A percentile compares a stretch with the other conserved stretches of the same genome.
Evolutionary conservation across 2,888 invertebrate species (phyloP).

Genomic region (Cetonia aurata): DNA sequence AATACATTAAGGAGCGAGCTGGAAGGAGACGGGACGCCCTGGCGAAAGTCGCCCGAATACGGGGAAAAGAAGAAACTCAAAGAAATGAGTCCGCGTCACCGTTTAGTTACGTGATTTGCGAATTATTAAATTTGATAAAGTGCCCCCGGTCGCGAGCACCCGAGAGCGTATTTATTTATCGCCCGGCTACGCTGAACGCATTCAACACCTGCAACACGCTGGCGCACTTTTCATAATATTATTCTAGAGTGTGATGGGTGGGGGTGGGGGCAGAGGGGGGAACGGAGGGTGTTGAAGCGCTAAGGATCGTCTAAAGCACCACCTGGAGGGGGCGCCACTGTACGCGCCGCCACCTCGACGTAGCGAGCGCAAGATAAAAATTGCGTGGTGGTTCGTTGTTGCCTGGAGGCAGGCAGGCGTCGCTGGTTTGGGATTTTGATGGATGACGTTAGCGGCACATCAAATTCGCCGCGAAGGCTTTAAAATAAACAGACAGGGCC

Average conservation of each 20-base stretch:
- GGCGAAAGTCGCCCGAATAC: too few relatives aligned
- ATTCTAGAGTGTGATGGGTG: slow-evolving; percentile 9
- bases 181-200: slow-evolving; percentile 11
- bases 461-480: slow-evolving; percentile 31
- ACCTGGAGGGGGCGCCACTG: neutral
- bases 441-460: slow-evolving; percentile 36
- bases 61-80: slow-evolving; percentile 12
- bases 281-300: slow-evolving; percentile 6
- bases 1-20: slow-evolving; percentile 4
- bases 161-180: slow-evolving; percentile 35
- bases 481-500: slow-evolving; percentile 28
- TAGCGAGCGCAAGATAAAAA: slow-evolving; percentile 22
- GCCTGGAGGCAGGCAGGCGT: slow-evolving; percentile 1
- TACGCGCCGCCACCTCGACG: slow-evolving; percentile 5
- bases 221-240: slow-evolving; percentile 36
- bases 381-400: neutral
- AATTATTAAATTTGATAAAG: slow-evolving; percentile 40
- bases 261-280: too few relatives aligned
- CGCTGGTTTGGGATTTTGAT: slow-evolving; percentile 32
- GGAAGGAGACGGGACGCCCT: too few relatives aligned
- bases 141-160: slow-evolving; percentile 25
- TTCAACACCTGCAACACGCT: slow-evolving; percentile 34
- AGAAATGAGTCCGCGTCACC: slow-evolving; percentile 30
- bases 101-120: slow-evolving; percentile 40
- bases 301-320: slow-evolving; percentile 8